Evolutionary conservation across 2,113 vertebrate species (phyloP), one percentile per base, ranked within the genome.

Genomic region (Trachemys scripta): DNA sequence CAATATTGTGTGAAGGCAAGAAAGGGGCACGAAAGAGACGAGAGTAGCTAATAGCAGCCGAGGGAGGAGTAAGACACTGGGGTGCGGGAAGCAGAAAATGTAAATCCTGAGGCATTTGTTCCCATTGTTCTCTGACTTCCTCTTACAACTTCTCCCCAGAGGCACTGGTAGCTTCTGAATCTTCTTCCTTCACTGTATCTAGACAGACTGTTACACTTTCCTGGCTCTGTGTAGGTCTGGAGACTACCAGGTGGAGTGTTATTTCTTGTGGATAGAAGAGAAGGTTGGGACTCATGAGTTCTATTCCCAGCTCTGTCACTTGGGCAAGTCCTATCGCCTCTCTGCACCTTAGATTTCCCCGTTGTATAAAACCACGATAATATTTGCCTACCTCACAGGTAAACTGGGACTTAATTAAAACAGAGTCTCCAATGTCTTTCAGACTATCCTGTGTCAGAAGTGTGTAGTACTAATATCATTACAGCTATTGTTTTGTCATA

Each of bases 331-430:
- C 0, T 78, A 6, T 45, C 47, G 56, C 81, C 65, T 85, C 45
- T 9, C 56, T 16, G n/a, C 65, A 25, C 45, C 53, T 92, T 75
- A 72, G 56, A 80, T 88, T 84, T 89, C 80, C 8, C 1, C 83
- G 72, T 35, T 80, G 69, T n/a, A 54, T 49, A 25, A 69, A 95
- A 72, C 75, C 72, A 76, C 76, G 19, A 31, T n/a, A 85, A 82
- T 83, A 3, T 1, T 90, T 54, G 82, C 81, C 47, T 94, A 57
- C 72, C 35, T 87, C 88, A 83, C 62, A 85, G 75, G 53, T 87
- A 56, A 86, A 84, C 45, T 51, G 79, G 81, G 92, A 95, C 91
- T 96, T 94, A 94, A 96, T 96, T 93, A 97, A 95, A 96, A 79
- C 75, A 57, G 85, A 29, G 49, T 92, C 76, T 92, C 87, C 85